These are phyloP conservation scores for Bubo bubo DNA, from an alignment of 2,113 vertebrate genomes.

Conservation along the genomic window DNA sequence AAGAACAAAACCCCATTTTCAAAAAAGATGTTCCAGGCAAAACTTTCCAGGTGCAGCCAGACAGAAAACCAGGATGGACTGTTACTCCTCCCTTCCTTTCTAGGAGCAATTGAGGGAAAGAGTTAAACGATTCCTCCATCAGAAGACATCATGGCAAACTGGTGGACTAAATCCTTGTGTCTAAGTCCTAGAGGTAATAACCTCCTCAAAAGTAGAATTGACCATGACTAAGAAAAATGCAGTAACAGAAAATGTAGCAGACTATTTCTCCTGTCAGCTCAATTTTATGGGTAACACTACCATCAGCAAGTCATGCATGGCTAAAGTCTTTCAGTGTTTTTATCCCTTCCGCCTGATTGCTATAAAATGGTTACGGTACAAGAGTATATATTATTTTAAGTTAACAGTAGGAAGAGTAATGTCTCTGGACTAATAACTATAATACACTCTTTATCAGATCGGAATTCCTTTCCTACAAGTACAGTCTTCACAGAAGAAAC, in stretches of 20 bases:
- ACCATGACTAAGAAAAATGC: not conserved
- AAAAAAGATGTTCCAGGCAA: not conserved
- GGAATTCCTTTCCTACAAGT: not conserved
- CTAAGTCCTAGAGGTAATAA: not conserved
- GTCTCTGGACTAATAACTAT: not conserved
- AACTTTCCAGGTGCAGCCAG: not conserved
- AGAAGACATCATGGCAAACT: not conserved
- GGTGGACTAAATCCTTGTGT: not conserved
- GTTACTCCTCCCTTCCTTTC: not conserved
- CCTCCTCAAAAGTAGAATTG: not conserved
- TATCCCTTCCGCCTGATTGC: not conserved
- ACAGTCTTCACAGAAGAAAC: not conserved
- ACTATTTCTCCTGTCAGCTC: not conserved
- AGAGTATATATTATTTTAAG: not conserved
- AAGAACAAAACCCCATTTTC: not conserved
- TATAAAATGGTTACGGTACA: not conserved
- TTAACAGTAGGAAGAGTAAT: not conserved
- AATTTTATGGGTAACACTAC: not conserved
- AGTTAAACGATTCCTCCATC: not conserved
- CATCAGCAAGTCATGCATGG: not conserved
- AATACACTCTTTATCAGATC: not conserved
- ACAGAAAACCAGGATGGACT: not conserved
- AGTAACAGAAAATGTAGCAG: not conserved
- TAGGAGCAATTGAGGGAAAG: not conserved
- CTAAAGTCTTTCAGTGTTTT: not conserved